Base-by-base conservation (phyloP, 2,888 invertebrate species). In the Dasypolia templi region DNA sequence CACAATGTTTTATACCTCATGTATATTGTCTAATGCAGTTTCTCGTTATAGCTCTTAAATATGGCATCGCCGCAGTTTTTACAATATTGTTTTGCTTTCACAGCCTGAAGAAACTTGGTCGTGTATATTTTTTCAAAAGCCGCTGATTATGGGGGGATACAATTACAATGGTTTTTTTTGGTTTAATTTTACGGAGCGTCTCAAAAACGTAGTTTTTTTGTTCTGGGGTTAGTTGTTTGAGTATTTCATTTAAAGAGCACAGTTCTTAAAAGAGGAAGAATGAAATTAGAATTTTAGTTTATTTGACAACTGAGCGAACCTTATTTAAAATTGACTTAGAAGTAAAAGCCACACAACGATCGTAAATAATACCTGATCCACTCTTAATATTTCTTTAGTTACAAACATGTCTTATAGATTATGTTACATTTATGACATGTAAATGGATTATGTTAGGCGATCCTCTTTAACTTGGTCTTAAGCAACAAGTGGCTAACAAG, bases 41-140 rank as follows among this genome's bases (percentile, higher is more conserved):
- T 51, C 64, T 79, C 73, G 58, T 79, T 72, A 67, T 53, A 29
- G 63, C 62, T 61, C 46, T 76, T 46, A 46, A 64, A 72, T n/a
- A 58, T 35, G n/a, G 1, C n/a, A 32, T 62, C 44, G 42, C 35
- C 29, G 19, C 0, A 35, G 59, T 35, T 49, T 56, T 56, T 44
- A 74, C 62, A 51, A 69, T n/a, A 69, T 69, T 75, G 17, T 51
- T 59, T 51, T 19, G 58, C 29, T 17, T 26, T n/a, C 49, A 42
- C 22, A 32, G 29, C 6, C 35, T 35, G 26, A 67, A 39, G 3
- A 14, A 29, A 69, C 39, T 70, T 51, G 9, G 51, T 42, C 3
- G 29, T 39, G 26, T 29, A 12, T 26, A 35, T 68, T 44, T 71
- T 39, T 35, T 44, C 17, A 26, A 22, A 26, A 44, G 17, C 14